These are phyloP conservation scores for Dichetophora obliterata DNA, from an alignment of 2,888 invertebrate species.

Conservation along the genomic window DNA sequence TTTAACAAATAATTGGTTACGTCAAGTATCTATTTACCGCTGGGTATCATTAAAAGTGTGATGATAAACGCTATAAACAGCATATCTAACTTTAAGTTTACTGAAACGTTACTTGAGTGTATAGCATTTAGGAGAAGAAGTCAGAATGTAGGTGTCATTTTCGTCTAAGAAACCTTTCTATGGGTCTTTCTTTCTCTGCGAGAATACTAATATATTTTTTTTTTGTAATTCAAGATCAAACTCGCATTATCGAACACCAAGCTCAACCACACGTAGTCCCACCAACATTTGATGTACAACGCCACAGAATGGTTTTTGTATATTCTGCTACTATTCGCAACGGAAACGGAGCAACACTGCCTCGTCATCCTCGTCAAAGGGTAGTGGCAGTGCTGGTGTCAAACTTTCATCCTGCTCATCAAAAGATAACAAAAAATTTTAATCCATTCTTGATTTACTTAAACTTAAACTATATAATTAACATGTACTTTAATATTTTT, in stretches of 20 bases:
- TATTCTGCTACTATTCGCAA: constrained; percentile 67
- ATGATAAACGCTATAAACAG: no score
- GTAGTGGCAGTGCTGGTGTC: constrained; percentile 45
- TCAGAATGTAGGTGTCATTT: no score
- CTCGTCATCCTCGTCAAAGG: constrained; percentile 58
- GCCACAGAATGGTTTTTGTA: constrained; percentile 68
- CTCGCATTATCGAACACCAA: constrained; percentile 65
- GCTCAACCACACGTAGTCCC: constrained; percentile 66
- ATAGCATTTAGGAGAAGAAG: no score
- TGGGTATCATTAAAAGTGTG: no score
- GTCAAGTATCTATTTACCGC: no score
- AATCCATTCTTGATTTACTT: neutral
- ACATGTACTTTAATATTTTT: constrained; percentile 11
- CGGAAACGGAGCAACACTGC: constrained; percentile 58
- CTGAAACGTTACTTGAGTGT: no score
- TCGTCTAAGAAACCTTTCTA: neutral
- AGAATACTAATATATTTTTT: neutral
- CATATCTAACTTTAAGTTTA: no score
- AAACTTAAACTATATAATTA: neutral
- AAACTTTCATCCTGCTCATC: constrained; percentile 29
- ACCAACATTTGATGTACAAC: constrained; percentile 70
- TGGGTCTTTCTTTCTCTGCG: no score
- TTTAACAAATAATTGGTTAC: no score
- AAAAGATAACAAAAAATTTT: constrained; percentile 27
- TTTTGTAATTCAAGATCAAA: constrained; percentile 58